These are phyloP conservation scores for Macrosoma leucophasiata DNA, from an alignment of 2,888 invertebrate species.

Conservation along the genomic window DNA sequence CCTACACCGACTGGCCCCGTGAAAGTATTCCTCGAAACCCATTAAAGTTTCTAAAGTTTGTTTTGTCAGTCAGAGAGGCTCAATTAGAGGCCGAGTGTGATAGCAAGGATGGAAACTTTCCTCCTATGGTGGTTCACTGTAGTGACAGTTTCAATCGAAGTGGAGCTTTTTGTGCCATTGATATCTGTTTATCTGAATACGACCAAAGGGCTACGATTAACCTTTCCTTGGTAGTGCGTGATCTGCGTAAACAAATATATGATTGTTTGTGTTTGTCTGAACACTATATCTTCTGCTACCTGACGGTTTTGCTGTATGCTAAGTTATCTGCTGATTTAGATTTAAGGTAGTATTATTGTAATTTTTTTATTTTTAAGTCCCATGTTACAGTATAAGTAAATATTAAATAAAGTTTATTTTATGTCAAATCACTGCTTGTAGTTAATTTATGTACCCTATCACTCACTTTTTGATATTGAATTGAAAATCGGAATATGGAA, in stretches of 20 bases:
- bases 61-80: slow-evolving; percentile 10
- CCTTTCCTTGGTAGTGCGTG: slow-evolving; percentile 9
- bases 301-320: not conserved
- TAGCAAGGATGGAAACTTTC: slow-evolving; percentile 4
- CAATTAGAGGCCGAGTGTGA: slow-evolving; percentile 7
- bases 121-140: slow-evolving; percentile 7
- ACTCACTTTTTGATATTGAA: slow-evolving; percentile 6
- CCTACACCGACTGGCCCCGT: slow-evolving; percentile 10
- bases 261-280: slow-evolving; percentile 11
- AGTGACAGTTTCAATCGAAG: slow-evolving; percentile 9
- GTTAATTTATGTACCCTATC: slow-evolving; percentile 5
- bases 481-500: slow-evolving; percentile 2
- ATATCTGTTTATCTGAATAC: slow-evolving; percentile 9
- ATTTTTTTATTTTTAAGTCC: slow-evolving; percentile 6
- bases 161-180: slow-evolving; percentile 12
- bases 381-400: slow-evolving; percentile 5
- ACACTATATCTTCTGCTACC: slow-evolving; percentile 9
- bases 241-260: slow-evolving; percentile 6
- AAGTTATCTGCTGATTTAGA: slow-evolving; percentile 9
- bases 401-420: slow-evolving; percentile 8
- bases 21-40: slow-evolving; percentile 9
- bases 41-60: slow-evolving; percentile 9
- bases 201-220: slow-evolving; percentile 11
- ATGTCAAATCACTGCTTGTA: slow-evolving; percentile 7
- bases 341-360: slow-evolving; percentile 6